These are phyloP conservation scores for Cebidichthys violaceus DNA, from an alignment of 2,113 vertebrate genomes.

Conservation along the genomic window DNA sequence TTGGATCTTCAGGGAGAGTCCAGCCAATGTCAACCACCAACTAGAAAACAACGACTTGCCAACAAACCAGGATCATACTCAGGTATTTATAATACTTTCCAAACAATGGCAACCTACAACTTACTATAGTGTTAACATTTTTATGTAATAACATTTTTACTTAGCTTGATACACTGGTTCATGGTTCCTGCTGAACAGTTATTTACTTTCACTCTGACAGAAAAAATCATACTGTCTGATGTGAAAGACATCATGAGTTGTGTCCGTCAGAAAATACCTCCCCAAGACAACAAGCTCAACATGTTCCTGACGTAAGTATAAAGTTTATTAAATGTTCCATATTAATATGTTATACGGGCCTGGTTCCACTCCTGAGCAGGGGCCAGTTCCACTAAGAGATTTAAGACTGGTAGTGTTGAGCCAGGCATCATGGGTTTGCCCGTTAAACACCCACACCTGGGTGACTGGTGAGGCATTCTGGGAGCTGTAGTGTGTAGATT, in stretches of 20 bases:
- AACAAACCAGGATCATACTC: fast-evolving
- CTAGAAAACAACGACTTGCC: not conserved
- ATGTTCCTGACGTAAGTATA: slow-evolving; percentile 41
- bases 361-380: not conserved
- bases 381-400: not conserved
- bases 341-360: not conserved
- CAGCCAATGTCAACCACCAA: not conserved
- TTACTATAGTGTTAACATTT: not conserved
- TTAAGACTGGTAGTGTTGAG: not conserved
- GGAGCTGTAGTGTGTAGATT: no score
- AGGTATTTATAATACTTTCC: slow-evolving; percentile 28
- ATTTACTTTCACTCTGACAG: slow-evolving; percentile 12
- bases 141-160: not conserved
- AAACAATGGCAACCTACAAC: not conserved
- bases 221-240: not conserved
- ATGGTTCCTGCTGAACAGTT: not conserved
- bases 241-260: slow-evolving; percentile 8
- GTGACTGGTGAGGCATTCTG: no score
- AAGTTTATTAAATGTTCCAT: not conserved
- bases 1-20: not conserved
- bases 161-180: not conserved
- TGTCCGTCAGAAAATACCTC: not conserved
- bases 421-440: not conserved
- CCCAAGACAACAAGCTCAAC: slow-evolving; percentile 1
- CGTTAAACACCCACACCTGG: no score